phyloP scores from a whole-genome alignment of 2,113 vertebrate genomes.

The Rhombomys opimus region DNA sequence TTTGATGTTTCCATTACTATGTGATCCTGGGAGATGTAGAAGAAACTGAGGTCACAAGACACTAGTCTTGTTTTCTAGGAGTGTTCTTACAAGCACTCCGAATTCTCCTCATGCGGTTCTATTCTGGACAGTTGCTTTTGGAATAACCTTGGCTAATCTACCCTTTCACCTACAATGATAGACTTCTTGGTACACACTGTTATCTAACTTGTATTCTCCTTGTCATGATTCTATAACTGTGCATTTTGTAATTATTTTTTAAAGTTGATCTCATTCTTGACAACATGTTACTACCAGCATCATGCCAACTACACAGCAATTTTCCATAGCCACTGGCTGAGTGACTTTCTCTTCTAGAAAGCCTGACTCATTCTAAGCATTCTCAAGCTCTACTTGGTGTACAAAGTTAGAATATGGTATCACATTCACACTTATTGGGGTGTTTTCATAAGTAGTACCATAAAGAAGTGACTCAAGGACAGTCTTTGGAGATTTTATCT shows the following conservation, averaged over 20 bases:
- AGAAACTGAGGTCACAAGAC: neutral
- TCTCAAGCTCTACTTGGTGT: neutral
- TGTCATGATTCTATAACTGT: neutral
- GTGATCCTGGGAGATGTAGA: neutral
- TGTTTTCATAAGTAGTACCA: neutral
- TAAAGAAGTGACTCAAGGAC: neutral
- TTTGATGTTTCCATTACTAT: neutral
- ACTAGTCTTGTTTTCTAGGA: neutral
- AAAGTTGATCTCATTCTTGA: neutral
- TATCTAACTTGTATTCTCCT: neutral
- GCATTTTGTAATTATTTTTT: conserved; percentile 46
- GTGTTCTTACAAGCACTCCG: neutral
- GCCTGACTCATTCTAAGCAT: neutral
- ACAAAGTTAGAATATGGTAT: neutral
- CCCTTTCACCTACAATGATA: neutral
- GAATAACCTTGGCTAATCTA: conserved; percentile 10
- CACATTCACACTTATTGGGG: neutral
- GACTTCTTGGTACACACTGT: neutral
- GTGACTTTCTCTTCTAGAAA: conserved; percentile 46
- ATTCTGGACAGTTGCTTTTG: neutral
- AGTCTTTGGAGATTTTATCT: conserved; percentile 43
- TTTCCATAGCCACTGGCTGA: neutral
- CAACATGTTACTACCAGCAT: neutral
- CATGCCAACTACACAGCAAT: neutral
- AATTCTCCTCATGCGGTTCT: neutral